Base-by-base conservation (phyloP, 2,797 vertebrate species). In the Notoglanidium macrostoma region DNA sequence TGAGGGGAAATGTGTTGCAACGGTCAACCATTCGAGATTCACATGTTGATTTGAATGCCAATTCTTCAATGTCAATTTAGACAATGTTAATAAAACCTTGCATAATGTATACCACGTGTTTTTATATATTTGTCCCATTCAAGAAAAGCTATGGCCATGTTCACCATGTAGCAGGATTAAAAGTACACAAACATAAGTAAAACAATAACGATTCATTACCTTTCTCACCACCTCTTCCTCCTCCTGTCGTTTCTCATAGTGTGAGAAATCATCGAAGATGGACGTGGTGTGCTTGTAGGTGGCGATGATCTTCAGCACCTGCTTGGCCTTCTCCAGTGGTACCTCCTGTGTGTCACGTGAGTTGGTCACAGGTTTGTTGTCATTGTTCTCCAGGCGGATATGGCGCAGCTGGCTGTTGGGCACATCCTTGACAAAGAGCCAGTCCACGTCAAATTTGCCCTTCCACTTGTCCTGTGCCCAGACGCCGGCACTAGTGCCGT, bases 391-490 rank as follows among this genome's bases (percentile, higher is more conserved):
- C 95, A 99, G 95, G 90, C 98, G 96, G 94, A 99, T 99, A 95
- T 99, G 98, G 94, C 98, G 96, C 82, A 99, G 97, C 92, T 99
- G 98, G 93, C 96, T 98, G 91, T 99, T 99, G 92, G 98, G 98
- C 93, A 99, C 98, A 85, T 99, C 98, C 95, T 99, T 99, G 88
- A 99, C 98, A 92, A 99, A 99, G 93, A 99, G 96, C 98, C 98
- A 99, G 96, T 97, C 96, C 94, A 99, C 98, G 0, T 99, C 98
- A 84, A 99, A 99, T 94, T 98, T 98, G 92, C 98, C 98, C 95
- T 99, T 99, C 98, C 98, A 99, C 93, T 99, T 99, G 97, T 99
- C 98, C 98, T 99, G 98, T 81, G 98, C 98, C 98, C 98, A 99
- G 92, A 99, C 98, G n/a, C 98, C 98, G 0, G 98, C 98, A 35